Base-by-base conservation (phyloP, 2,888 invertebrate species). In the Epiblema foenella region DNA sequence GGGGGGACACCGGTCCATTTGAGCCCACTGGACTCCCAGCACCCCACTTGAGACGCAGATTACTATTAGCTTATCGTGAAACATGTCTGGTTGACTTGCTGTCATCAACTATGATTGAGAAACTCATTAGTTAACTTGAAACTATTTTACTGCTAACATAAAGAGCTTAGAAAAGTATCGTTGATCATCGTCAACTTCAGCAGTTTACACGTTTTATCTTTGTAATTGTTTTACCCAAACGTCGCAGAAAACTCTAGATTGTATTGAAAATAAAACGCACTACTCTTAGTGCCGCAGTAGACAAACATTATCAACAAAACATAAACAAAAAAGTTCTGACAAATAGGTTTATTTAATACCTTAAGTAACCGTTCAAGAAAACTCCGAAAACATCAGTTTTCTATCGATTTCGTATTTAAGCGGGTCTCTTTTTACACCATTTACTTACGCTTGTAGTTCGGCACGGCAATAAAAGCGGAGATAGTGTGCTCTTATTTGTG, bases 401-500 rank as follows among this genome's bases (percentile, higher is more conserved):
- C 75, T 72, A 83, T 84, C 72, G 81, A 82, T 83, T 82, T 79
- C 74, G 79, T 69, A 76, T 81, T 81, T 77, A 78, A 78, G 72
- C 71, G 77, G 80, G 75, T 79, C 82, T 78, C 77, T 77, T 84
- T 84, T 86, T 83, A 86, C 85, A 86, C 79, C 82, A 86, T 88
- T 86, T 85, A 83, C 81, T 85, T 83, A 81, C 81, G 79, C 83
- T 78, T 80, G 81, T 80, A 81, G 78, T 81, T 83, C 65, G 59
- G 64, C 33, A 75, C 82, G 81, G 80, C 87, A 88, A 88, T 90
- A 89, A 90, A 90, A 90, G 88, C 85, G 80, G 78, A 87, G 88
- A 92, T 92, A 92, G 91, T 92, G 90, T 89, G 86, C 86, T 83
- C 76, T 81, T 84, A 83, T 85, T 89, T 88, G 82, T 88, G 89